A percentile compares a stretch with the other conserved stretches of the same genome.
Evolutionary conservation across 2,113 vertebrate species (phyloP).

Genomic region (Poicephalus gulielmi): DNA sequence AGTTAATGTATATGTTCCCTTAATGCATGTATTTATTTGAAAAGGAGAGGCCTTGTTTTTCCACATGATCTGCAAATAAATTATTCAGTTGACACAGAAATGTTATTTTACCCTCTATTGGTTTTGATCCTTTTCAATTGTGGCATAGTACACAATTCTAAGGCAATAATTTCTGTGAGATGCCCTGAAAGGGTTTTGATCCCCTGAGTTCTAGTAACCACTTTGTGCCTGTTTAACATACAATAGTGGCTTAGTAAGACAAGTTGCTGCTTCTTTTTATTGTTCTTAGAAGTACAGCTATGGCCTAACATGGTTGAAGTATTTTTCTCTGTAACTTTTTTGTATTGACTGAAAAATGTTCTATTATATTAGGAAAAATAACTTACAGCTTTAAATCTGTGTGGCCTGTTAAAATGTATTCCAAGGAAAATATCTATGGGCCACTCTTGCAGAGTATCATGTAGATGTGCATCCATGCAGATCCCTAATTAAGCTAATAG

Average conservation of each 20-base stretch:
- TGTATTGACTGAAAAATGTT: background rate
- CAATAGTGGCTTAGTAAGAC: background rate
- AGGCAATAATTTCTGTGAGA: background rate
- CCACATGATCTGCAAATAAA: constrained; percentile 51
- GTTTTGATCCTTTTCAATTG: background rate
- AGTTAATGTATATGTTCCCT: background rate
- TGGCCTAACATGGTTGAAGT: background rate
- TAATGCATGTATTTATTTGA: constrained; percentile 67
- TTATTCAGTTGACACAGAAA: background rate
- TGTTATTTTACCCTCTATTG: background rate
- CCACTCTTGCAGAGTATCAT: background rate
- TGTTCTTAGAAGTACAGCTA: background rate
- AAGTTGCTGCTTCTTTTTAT: background rate
- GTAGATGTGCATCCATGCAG: background rate
- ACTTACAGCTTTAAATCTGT: background rate
- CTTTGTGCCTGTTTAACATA: background rate
- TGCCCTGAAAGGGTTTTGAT: background rate
- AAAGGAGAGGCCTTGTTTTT: constrained; percentile 12
- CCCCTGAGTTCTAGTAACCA: background rate
- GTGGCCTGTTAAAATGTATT: background rate
- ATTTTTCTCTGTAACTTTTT: background rate
- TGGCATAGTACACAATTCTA: background rate
- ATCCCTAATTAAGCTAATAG: background rate
- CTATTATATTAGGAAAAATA: background rate
- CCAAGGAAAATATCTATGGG: background rate